phyloP scores from a whole-genome alignment of 2,888 invertebrate species.

The Gymnosoma rotundatum region DNA sequence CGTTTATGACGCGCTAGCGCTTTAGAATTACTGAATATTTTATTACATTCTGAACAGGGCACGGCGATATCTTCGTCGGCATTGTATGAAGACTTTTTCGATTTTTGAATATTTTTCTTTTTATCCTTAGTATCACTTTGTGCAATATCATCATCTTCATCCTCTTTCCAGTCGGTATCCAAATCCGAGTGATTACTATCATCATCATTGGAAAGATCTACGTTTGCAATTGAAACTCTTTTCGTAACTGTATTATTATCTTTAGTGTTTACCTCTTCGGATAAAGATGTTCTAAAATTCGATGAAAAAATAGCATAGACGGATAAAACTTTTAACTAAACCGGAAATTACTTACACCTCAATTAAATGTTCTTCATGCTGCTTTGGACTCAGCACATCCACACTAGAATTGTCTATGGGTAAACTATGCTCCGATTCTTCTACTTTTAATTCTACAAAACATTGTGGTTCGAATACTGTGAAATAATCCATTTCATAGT shows the following conservation, averaged over 20 bases:
- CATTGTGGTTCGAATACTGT: slow-evolving; percentile 36
- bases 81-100: slow-evolving; percentile 1
- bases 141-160: slow-evolving; percentile 73
- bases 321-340: background rate
- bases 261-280: background rate
- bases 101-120: slow-evolving; percentile 72
- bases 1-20: slow-evolving; percentile 50
- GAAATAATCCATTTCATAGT: slow-evolving; percentile 35
- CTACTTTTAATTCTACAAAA: slow-evolving; percentile 47
- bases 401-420: background rate
- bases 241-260: background rate
- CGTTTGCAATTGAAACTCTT: background rate
- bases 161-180: slow-evolving; percentile 73
- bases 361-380: background rate
- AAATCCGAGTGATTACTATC: slow-evolving; percentile 10
- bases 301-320: background rate
- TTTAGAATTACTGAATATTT: slow-evolving; percentile 64
- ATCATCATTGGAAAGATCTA: slow-evolving; percentile 32
- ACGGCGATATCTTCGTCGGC: slow-evolving; percentile 58
- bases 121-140: slow-evolving; percentile 77
- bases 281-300: slow-evolving; percentile 7
- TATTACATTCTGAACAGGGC: slow-evolving; percentile 60
- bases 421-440: slow-evolving; percentile 22
- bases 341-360: slow-evolving; percentile 28
- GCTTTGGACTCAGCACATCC: slow-evolving; percentile 33